These are phyloP conservation scores for Micrasema longulum DNA, from an alignment of 1,140 invertebrate species.

Conservation along the genomic window DNA sequence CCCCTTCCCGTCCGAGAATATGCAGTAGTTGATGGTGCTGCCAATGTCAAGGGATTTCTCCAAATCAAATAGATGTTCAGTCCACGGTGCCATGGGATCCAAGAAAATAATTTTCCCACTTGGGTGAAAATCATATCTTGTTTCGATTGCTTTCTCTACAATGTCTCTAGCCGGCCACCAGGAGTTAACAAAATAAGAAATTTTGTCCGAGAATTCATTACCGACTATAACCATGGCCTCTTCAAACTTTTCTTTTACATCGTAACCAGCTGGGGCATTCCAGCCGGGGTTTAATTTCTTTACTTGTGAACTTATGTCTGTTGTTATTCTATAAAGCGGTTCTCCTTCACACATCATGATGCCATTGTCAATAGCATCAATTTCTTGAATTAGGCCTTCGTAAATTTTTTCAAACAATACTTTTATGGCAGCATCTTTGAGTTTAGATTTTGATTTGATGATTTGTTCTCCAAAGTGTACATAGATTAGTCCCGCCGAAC, in stretches of 20 bases:
- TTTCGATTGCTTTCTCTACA: conserved; percentile 78
- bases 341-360: conserved; percentile 82
- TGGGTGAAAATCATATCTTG: conserved; percentile 73
- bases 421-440: conserved; percentile 68
- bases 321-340: conserved; percentile 84
- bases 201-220: conserved; percentile 81
- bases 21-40: conserved; percentile 79
- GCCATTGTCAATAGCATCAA: conserved; percentile 98
- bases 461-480: conserved; percentile 90
- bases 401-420: conserved; percentile 88
- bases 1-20: conserved; percentile 74
- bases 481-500: conserved; percentile 96
- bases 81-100: conserved; percentile 83
- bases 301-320: conserved; percentile 83
- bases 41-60: conserved; percentile 81
- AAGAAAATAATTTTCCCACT: conserved; percentile 86
- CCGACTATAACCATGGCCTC: conserved; percentile 86
- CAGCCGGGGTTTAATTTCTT: conserved; percentile 86
- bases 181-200: conserved; percentile 76
- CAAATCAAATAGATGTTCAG: conserved; percentile 85
- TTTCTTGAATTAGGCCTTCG: conserved; percentile 90
- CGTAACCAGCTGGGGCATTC: conserved; percentile 75
- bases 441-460: conserved; percentile 68
- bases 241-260: conserved; percentile 73
- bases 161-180: conserved; percentile 88